Conservation (phyloP, 64 coral and sea anemone genomes). For the Montipora efflorescens region DNA sequence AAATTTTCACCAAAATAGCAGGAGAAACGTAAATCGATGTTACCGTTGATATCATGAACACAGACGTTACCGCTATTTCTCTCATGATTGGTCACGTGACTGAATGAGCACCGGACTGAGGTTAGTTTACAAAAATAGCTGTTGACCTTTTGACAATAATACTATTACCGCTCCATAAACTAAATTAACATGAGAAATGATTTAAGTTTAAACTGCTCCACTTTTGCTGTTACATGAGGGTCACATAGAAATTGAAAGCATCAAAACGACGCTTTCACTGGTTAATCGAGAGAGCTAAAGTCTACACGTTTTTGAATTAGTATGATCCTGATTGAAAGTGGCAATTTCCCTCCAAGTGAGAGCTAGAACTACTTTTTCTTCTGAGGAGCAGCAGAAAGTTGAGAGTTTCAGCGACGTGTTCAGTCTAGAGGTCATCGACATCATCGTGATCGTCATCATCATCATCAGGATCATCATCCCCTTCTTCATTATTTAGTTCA, state of each 20-base stretch:
- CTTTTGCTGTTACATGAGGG: neutral
- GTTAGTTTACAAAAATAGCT: neutral
- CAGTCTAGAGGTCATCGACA: neutral
- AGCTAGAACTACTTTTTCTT: neutral
- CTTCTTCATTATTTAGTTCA: neutral
- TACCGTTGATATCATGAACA: no score
- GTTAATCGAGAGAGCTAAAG: neutral
- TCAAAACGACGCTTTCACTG: neutral
- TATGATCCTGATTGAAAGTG: conserved; percentile 3
- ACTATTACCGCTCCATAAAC: conserved; percentile 7
- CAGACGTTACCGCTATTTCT: no score
- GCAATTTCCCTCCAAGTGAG: neutral
- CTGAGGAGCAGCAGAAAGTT: neutral
- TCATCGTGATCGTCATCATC: conserved; percentile 7
- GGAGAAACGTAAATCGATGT: no score
- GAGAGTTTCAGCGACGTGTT: conserved; percentile 1
- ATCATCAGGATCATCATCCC: neutral
- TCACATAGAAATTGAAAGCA: neutral
- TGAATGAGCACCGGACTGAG: no score
- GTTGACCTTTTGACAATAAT: neutral
- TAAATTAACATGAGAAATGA: neutral
- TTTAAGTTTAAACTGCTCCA: neutral
- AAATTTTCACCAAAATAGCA: no score
- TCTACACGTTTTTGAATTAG: conserved; percentile 3
- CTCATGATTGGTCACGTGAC: no score